Base-by-base conservation (phyloP, 2,888 invertebrate species). In the Doris montereyensis region DNA sequence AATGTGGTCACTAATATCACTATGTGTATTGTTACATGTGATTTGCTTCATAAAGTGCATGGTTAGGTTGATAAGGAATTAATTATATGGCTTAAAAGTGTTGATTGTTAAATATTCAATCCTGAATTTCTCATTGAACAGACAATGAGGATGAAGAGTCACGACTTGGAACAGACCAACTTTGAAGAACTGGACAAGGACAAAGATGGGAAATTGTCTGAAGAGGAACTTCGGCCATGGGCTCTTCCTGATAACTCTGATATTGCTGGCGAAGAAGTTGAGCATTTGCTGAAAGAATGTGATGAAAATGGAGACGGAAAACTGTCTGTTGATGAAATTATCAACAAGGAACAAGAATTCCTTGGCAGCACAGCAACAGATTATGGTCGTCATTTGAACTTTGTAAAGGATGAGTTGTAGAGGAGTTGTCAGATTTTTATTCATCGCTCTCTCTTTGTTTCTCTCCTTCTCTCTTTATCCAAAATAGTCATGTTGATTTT, bases 341-440 rank as follows among this genome's bases (percentile, higher is more conserved):
- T 98, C 17, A 95, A 95, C 75, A 97, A 98, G 90, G 97, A 98
- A 90, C 98, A 99, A 91, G 93, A 98, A 10, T 99, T 98, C 92
- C 98, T 99, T 1, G 98, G 99, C 60, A 98, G 98, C 0, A 98
- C 99, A 91, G 98, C 97, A 0, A 99, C 99, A 0, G 98, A 99
- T 92, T 99, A 98, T 91, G 99, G 99, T 0, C 97, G 97, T 90
- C 97, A 97, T n/a, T 93, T 99, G 82, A 98, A 99, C 89, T 79
- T 76, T 71, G 79, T 79, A n/a, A n/a, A n/a, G n/a, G n/a, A n/a
- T n/a, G n/a, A n/a, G n/a, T n/a, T n/a, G n/a, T n/a, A n/a, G n/a
- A n/a, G n/a, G n/a, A n/a, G n/a, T n/a, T n/a, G n/a, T n/a, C n/a
- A n/a, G n/a, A n/a, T n/a, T n/a, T n/a, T n/a, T n/a, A n/a, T n/a